Evolutionary conservation across 2,888 invertebrate genomes (phyloP).

Genomic region (Drosophila anceps): DNA sequence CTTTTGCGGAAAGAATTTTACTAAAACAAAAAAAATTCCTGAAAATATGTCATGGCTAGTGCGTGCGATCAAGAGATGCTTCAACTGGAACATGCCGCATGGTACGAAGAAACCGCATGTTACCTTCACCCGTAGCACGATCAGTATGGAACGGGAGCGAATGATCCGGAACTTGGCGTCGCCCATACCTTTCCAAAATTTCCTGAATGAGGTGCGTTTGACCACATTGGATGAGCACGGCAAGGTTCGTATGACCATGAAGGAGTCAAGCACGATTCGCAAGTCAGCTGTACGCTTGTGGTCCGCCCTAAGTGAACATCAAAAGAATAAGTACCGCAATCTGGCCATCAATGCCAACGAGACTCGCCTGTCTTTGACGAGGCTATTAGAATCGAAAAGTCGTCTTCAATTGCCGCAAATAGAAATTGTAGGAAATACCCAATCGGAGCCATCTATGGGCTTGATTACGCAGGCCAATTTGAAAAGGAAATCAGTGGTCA

Average conservation of each 20-base stretch:
- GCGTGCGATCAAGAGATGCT: background rate
- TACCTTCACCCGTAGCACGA: constrained; percentile 1
- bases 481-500: background rate
- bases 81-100: fast-evolving
- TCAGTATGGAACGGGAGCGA: background rate
- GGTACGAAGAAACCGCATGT: background rate
- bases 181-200: constrained; percentile 27
- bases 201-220: constrained; percentile 28
- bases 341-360: constrained; percentile 8
- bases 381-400: background rate
- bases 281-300: constrained; percentile 1
- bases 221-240: background rate
- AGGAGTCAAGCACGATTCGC: constrained; percentile 13
- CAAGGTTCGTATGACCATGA: background rate
- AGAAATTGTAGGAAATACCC: too few relatives aligned
- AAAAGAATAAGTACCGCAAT: constrained; percentile 9
- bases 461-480: too few relatives aligned
- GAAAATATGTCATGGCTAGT: background rate
- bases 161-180: constrained; percentile 27
- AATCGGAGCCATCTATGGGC: too few relatives aligned
- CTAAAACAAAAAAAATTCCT: background rate
- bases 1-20: background rate
- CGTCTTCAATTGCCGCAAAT: background rate
- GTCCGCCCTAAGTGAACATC: background rate
- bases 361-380: background rate